A percentile compares a stretch with the other conserved stretches of the same genome.
Evolutionary conservation across 2,797 vertebrate genomes (phyloP).

Genomic region (Babyrousa celebensis): DNA sequence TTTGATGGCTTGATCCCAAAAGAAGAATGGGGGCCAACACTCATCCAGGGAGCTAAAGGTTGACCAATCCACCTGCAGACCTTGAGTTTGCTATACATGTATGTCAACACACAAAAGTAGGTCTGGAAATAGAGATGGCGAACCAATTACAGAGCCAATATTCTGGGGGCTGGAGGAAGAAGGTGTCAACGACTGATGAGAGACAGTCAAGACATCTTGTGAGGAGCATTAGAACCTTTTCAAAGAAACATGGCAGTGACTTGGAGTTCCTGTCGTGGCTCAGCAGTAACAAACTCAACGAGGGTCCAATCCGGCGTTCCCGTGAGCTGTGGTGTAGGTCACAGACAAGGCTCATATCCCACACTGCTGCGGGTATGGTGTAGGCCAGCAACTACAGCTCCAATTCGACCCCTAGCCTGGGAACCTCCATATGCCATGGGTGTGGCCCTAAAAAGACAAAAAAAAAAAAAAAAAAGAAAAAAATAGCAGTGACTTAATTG

Average conservation of each 20-base stretch:
- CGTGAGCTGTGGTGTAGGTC: too few species aligned
- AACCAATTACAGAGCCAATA: background rate
- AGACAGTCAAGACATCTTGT: background rate
- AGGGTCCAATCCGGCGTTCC: too few species aligned
- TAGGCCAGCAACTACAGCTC: too few species aligned
- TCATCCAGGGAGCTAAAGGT: background rate
- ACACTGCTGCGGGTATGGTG: too few species aligned
- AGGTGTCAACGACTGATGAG: background rate
- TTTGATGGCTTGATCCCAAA: background rate
- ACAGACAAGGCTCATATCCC: too few species aligned
- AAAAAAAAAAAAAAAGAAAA: background rate
- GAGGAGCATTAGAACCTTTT: background rate
- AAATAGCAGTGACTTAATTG: constrained; percentile 1
- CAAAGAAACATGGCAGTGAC: constrained; percentile 27
- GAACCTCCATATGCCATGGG: too few species aligned
- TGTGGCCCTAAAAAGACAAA: too few species aligned
- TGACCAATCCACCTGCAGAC: background rate
- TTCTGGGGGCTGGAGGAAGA: background rate
- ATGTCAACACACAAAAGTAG: background rate
- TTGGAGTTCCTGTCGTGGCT: background rate
- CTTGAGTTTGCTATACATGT: background rate
- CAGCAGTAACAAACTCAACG: too few species aligned
- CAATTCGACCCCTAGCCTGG: too few species aligned
- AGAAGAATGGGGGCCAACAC: background rate
- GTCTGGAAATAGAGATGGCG: background rate